phyloP scores from a whole-genome alignment of 2,797 vertebrate genomes.

The Muscicapa striata region DNA sequence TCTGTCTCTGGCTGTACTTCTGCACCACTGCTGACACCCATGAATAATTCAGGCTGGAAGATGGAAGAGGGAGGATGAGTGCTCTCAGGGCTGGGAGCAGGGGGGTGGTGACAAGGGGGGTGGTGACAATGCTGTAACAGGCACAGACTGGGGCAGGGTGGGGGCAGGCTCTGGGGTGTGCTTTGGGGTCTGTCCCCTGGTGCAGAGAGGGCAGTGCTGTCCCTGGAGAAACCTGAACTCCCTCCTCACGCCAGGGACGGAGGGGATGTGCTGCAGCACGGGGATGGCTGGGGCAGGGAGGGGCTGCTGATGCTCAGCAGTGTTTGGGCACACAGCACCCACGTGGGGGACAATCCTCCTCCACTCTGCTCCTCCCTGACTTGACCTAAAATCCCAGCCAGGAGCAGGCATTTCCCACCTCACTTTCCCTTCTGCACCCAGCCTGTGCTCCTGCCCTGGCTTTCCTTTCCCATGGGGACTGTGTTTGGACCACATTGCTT shows the following conservation, averaged over 20 bases:
- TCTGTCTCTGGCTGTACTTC: neutral
- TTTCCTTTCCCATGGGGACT: neutral
- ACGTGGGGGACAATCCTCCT: neutral
- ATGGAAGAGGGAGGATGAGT: neutral
- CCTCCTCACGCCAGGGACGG: neutral
- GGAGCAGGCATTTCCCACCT: neutral
- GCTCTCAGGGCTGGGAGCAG: neutral
- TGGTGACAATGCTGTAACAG: fast-evolving
- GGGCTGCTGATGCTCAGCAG: neutral
- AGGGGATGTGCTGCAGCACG: neutral
- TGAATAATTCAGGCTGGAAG: constrained; percentile 26
- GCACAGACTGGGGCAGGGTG: fast-evolving
- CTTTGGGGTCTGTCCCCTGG: neutral
- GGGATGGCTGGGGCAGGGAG: neutral
- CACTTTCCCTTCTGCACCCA: neutral
- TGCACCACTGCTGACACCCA: neutral
- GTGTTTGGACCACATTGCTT: neutral
- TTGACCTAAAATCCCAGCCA: neutral
- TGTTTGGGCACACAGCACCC: neutral
- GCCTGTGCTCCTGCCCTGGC: neutral
- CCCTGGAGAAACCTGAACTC: neutral
- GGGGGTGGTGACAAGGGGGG: neutral
- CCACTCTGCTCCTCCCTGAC: fast-evolving
- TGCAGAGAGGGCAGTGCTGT: neutral
- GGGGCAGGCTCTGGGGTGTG: neutral